Percentiles rank a stretch among this genome's conserved stretches.
Evolutionary conservation across 2,888 invertebrate genomes (phyloP).

Genomic region (Strigamia maritima): DNA sequence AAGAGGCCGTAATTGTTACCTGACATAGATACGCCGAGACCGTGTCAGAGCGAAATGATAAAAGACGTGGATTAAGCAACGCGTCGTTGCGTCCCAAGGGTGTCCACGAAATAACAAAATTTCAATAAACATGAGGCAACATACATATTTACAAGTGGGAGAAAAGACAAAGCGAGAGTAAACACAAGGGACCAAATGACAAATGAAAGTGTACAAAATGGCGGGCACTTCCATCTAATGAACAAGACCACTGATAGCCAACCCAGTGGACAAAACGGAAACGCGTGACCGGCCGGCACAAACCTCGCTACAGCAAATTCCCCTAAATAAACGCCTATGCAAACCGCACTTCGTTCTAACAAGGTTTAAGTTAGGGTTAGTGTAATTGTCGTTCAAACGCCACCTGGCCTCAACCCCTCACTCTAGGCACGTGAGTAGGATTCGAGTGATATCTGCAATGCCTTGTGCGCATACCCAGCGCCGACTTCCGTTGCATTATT

Average conservation of each 20-base stretch:
- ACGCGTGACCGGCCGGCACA: background rate
- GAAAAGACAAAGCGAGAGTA: background rate
- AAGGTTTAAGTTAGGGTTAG: constrained; percentile 4
- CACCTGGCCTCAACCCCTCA: background rate
- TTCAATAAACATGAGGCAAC: constrained; percentile 4
- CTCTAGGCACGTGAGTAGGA: background rate
- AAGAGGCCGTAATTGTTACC: background rate
- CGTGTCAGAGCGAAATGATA: background rate
- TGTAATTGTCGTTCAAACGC: background rate
- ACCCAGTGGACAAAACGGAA: constrained; percentile 4
- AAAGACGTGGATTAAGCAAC: background rate
- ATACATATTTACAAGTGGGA: background rate
- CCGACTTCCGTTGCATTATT: background rate
- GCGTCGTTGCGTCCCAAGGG: background rate
- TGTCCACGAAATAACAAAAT: background rate
- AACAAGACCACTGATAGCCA: constrained; percentile 4
- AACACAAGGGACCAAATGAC: constrained; percentile 1
- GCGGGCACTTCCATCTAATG: background rate
- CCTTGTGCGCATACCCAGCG: background rate
- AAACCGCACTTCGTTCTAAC: background rate
- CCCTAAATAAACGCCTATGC: background rate
- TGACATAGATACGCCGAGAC: background rate
- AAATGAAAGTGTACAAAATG: constrained; percentile 4
- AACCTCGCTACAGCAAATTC: background rate
- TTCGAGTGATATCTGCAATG: background rate